Evolutionary conservation across 2,888 invertebrate genomes (phyloP).

Genomic region (Pemphredon lugubris): DNA sequence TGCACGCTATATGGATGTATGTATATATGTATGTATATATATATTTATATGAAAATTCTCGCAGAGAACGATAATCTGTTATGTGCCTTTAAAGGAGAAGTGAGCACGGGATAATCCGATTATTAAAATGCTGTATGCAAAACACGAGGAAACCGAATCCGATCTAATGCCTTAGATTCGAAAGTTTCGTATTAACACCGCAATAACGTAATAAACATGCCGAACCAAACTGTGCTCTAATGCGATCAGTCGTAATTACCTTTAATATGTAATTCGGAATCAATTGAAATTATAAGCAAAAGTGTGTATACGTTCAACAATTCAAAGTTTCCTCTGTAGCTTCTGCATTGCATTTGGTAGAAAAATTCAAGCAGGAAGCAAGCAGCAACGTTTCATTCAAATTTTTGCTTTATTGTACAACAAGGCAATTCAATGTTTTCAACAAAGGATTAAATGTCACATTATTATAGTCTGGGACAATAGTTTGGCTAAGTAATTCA

Average conservation of each 20-base stretch:
- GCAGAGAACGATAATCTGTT: constrained; percentile 45
- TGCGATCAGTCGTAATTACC: neutral
- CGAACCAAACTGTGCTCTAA: neutral
- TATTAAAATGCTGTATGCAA: constrained; percentile 57
- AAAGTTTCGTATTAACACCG: neutral
- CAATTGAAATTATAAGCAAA: constrained; percentile 1
- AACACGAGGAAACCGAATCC: constrained; percentile 53
- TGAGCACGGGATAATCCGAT: constrained; percentile 47
- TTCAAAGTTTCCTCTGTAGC: constrained; percentile 46
- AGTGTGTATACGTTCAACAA: constrained; percentile 16
- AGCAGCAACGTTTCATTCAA: constrained; percentile 77
- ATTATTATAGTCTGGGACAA: constrained; percentile 74
- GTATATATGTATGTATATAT: no score
- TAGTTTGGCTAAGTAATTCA: constrained; percentile 74
- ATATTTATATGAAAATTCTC: no score
- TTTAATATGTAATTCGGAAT: constrained; percentile 3
- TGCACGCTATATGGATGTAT: constrained; percentile 47
- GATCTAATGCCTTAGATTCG: neutral
- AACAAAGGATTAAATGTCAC: constrained; percentile 79
- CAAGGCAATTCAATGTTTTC: constrained; percentile 77
- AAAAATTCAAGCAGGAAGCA: constrained; percentile 78
- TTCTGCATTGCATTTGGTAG: constrained; percentile 62
- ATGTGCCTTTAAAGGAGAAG: constrained; percentile 41
- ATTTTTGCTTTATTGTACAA: constrained; percentile 78
- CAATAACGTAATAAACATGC: constrained; percentile 29